These are phyloP conservation scores for Mormyrops attenuatus DNA, from an alignment of 2,797 vertebrate species.

Conservation along the genomic window DNA sequence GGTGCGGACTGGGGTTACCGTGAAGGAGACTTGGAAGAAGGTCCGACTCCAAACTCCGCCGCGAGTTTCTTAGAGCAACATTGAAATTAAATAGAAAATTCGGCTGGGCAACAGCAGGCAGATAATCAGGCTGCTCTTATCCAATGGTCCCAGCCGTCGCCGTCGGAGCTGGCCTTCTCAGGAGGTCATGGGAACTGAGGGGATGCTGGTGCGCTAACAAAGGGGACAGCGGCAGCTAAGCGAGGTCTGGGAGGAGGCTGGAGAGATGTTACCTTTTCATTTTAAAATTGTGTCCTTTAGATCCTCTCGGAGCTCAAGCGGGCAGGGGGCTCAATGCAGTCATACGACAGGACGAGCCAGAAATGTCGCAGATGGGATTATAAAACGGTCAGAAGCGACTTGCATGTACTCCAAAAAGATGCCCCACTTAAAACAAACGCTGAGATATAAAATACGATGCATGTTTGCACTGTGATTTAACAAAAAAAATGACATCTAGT, in stretches of 20 bases:
- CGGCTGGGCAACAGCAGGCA: not conserved
- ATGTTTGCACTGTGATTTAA: not conserved
- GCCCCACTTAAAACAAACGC: not conserved
- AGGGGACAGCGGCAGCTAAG: not conserved
- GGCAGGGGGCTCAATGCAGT: not conserved
- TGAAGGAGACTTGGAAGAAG: not conserved
- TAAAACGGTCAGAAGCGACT: not conserved
- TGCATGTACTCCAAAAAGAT: not conserved
- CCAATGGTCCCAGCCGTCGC: not conserved
- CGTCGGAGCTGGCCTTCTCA: not conserved
- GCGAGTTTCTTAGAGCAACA: not conserved
- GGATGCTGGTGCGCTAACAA: not conserved
- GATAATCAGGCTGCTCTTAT: not conserved
- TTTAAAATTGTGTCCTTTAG: not conserved
- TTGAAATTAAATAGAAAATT: not conserved
- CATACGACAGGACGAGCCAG: not conserved
- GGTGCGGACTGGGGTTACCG: not conserved
- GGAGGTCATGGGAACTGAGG: constrained; percentile 12
- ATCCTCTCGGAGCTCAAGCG: not conserved
- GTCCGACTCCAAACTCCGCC: not conserved
- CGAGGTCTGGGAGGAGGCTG: not conserved
- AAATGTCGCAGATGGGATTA: not conserved
- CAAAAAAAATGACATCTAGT: not conserved
- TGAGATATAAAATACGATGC: not conserved
- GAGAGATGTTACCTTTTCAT: constrained; percentile 10